A percentile compares a stretch with the other conserved stretches of the same genome.
Conservation (phyloP, 1,140 invertebrate species). For the Pachyrhynchus sulphureomaculatus region DNA sequence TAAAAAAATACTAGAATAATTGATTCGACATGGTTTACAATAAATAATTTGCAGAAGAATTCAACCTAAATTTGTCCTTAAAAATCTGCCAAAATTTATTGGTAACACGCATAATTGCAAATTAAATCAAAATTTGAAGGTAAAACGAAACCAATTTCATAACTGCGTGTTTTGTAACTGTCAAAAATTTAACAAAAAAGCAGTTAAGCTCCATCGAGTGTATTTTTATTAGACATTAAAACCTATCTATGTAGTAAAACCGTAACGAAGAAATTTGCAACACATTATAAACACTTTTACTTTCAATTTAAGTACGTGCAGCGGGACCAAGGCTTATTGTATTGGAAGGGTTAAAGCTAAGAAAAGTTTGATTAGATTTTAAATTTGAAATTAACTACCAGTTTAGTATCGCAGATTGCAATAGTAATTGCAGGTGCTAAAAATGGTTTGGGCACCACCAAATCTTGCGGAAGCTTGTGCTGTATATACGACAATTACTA, state of each 20-base stretch:
- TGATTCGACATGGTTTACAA: too few relatives aligned
- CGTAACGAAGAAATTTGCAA: constrained; percentile 32
- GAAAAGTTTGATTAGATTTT: constrained; percentile 5
- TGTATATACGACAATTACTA: constrained; percentile 55
- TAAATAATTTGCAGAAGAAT: too few relatives aligned
- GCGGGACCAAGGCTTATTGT: constrained; percentile 1
- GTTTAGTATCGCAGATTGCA: not conserved
- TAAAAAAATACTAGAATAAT: too few relatives aligned
- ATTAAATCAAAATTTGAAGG: not conserved
- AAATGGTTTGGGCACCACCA: constrained; percentile 61
- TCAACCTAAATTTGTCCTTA: too few relatives aligned
- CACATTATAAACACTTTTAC: constrained; percentile 27
- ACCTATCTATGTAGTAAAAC: constrained; percentile 9
- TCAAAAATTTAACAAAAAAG: not conserved
- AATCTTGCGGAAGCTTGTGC: constrained; percentile 57
- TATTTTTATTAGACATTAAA: not conserved
- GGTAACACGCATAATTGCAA: not conserved
- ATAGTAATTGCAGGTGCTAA: not conserved
- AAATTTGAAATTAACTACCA: not conserved
- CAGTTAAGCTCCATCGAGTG: not conserved
- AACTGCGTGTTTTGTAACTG: not conserved
- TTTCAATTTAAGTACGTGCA: constrained; percentile 13
- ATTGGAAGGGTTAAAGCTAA: constrained; percentile 16
- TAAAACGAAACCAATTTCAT: not conserved
- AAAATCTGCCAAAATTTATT: not conserved